A percentile compares a stretch with the other conserved stretches of the same genome.
phyloP scores from a whole-genome alignment of 2,113 vertebrate genomes.

The Chauna torquata region DNA sequence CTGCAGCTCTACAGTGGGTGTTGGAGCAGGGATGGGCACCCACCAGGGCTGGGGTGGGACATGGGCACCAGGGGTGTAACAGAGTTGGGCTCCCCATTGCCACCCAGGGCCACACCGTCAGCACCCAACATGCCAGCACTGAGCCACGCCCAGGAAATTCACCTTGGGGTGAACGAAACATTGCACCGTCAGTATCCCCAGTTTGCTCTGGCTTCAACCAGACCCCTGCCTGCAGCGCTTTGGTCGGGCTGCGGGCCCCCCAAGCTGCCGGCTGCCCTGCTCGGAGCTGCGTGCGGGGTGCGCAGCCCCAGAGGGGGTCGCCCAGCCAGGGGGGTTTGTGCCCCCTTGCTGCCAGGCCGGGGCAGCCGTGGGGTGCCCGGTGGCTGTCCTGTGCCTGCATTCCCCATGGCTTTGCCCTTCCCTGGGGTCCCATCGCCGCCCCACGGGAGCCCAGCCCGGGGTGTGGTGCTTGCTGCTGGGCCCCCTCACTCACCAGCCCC shows the following conservation, averaged over 20 bases:
- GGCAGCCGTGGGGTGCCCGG: rapidly evolving
- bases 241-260: not conserved
- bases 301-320: rapidly evolving
- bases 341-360: not conserved
- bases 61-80: rapidly evolving
- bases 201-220: rapidly evolving
- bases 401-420: not conserved
- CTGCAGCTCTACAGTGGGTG: conserved; percentile 34
- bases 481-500: not conserved
- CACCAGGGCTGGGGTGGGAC: rapidly evolving
- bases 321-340: not conserved
- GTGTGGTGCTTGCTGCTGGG: rapidly evolving
- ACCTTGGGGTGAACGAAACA: not conserved
- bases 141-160: not conserved
- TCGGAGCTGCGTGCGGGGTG: not conserved
- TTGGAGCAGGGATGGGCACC: rapidly evolving
- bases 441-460: rapidly evolving
- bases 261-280: not conserved
- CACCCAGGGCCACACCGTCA: rapidly evolving
- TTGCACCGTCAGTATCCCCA: not conserved
- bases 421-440: not conserved
- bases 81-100: not conserved
- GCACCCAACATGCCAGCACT: not conserved
- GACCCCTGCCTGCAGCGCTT: not conserved
- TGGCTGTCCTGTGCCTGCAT: not conserved